Percentiles rank a stretch among this genome's conserved stretches.
These are phyloP conservation scores for Tragelaphus strepsiceros DNA, from an alignment of 2,113 vertebrate species.

Conservation along the genomic window DNA sequence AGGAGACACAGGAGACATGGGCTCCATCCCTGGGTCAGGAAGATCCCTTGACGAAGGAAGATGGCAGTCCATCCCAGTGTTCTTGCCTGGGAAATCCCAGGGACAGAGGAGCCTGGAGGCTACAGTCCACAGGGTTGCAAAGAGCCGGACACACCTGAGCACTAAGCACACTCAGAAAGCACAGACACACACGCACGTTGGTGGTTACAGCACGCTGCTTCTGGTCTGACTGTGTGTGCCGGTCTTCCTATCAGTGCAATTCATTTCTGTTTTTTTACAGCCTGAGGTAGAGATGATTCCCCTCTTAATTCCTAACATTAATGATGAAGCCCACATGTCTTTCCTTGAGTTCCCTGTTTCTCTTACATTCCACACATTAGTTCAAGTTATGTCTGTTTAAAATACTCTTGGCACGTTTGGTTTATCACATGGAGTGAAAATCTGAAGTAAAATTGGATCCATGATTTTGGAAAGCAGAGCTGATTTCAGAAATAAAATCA, in stretches of 20 bases:
- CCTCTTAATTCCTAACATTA: neutral
- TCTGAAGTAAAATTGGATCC: neutral
- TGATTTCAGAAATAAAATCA: neutral
- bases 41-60: neutral
- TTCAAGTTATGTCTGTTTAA: neutral
- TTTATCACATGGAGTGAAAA: neutral
- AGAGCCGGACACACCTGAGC: neutral
- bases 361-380: neutral
- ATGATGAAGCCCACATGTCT: neutral
- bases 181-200: neutral
- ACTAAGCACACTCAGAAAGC: too few species aligned
- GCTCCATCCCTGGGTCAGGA: neutral
- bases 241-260: neutral
- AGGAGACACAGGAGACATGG: neutral
- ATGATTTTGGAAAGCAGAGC: neutral
- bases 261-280: neutral
- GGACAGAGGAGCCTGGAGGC: neutral
- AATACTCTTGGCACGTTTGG: fast-evolving
- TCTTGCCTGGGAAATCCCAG: neutral
- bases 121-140: neutral
- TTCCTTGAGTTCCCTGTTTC: neutral
- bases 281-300: neutral
- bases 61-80: neutral
- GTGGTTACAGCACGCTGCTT: neutral
- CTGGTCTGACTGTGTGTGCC: neutral